Base-by-base conservation (phyloP, 2,888 invertebrate species). In the Cephus sareptanus region DNA sequence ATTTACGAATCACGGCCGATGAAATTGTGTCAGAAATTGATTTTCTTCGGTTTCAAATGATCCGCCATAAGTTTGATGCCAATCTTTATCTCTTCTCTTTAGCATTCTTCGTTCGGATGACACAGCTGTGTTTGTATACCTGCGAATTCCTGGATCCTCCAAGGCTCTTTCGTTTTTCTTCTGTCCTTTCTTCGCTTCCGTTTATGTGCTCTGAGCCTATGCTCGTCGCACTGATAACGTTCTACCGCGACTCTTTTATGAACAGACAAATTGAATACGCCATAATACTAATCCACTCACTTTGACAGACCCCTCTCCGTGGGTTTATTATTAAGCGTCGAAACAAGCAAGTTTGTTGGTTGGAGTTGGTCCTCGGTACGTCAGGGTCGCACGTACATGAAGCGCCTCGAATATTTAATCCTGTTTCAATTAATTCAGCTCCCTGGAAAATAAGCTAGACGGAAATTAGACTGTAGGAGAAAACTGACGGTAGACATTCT, bases 1-100 rank as follows among this genome's bases (percentile, higher is more conserved):
- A 75, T 77, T 80, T 68, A 34, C 73, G 80, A 79, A 79, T 79
- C 73, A 74, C 34, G 56, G 74, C 13, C 75, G 75, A 75, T 79
- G 71, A 73, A 73, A 79, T 79, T 56, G 23, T 6, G 23, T 56
- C 23, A 56, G 23, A 9, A 9, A 56, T 56, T 1, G 9, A 23
- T 0, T 6, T 6, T 15, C 56, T 56, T 56, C 23, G 9, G 9
- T 56, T 56, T 56, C 56, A 23, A 56, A 56, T 2, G 23, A 56
- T 2, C 56, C 56, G 23, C 23, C 23, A 56, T 23, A 2, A 15
- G 23, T 23, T 23, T 56, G 23, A 56, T 6, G 56, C 9, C 6
- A 56, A 56, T 56, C 23, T 56, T 40, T 40, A 15, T 56, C 23
- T 56, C 23, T 23, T 23, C 0, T 23, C 2, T 23, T 56, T 23